These are phyloP conservation scores for Sebastes cheni DNA, from an alignment of 2,797 vertebrate genomes.

Conservation along the genomic window DNA sequence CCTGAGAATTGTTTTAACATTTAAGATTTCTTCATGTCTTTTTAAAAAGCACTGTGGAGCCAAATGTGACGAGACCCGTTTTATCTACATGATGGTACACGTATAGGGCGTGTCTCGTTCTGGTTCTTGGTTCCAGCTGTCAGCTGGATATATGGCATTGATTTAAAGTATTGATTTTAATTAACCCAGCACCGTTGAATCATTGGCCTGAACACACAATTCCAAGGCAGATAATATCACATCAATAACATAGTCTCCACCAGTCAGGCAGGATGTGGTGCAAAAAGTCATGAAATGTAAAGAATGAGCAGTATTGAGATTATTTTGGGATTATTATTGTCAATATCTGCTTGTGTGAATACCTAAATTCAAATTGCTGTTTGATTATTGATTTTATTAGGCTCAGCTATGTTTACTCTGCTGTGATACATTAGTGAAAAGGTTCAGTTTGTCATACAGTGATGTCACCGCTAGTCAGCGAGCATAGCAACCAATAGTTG, in stretches of 20 bases:
- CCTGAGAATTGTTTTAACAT: constrained; percentile 27
- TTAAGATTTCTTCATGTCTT: not conserved
- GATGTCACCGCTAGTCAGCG: not conserved
- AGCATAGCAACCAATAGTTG: not conserved
- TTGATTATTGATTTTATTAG: not conserved
- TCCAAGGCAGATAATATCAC: not conserved
- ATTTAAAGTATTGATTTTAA: not conserved
- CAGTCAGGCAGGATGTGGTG: not conserved
- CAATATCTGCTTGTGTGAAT: not conserved
- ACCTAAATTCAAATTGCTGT: not conserved
- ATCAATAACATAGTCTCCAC: not conserved
- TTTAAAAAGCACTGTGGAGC: not conserved
- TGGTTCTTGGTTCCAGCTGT: not conserved
- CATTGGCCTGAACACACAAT: not conserved
- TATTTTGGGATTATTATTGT: not conserved
- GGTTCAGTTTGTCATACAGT: not conserved
- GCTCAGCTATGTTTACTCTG: not conserved
- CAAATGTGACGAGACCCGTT: no score
- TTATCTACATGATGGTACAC: not conserved
- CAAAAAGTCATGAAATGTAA: not conserved
- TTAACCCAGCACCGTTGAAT: not conserved
- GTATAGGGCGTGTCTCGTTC: not conserved
- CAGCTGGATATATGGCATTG: not conserved
- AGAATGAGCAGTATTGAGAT: not conserved
- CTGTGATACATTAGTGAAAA: not conserved